Conservation (phyloP, 2,888 invertebrate genomes). For the Torymus tubicola region DNA sequence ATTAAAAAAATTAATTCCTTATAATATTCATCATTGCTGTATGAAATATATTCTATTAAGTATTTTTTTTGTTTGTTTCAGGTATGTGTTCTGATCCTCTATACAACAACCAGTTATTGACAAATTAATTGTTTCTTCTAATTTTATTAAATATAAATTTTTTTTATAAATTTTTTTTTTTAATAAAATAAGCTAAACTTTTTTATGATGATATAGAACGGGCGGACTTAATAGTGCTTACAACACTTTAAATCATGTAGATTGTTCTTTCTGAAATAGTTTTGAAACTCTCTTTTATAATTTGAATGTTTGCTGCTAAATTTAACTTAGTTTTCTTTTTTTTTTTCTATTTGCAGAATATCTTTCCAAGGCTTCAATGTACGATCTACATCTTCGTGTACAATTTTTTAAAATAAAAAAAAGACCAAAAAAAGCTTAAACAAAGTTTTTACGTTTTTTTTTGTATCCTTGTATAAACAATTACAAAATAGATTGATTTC, state of each 20-base stretch:
- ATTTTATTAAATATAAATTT: no score
- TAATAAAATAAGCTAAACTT: slow-evolving; percentile 5
- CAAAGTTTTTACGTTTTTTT: slow-evolving; percentile 23
- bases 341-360: slow-evolving; percentile 57
- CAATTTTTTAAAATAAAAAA: slow-evolving; percentile 62
- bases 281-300: background rate
- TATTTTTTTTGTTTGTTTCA: slow-evolving; percentile 49
- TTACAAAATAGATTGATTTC: no score
- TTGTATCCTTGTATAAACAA: background rate
- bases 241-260: slow-evolving; percentile 68
- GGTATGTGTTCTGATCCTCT: slow-evolving; percentile 37
- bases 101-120: no score
- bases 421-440: slow-evolving; percentile 44
- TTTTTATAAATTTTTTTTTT: no score
- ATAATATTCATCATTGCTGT: background rate
- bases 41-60: slow-evolving; percentile 8
- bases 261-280: slow-evolving; percentile 52
- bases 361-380: slow-evolving; percentile 48
- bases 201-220: slow-evolving; percentile 76
- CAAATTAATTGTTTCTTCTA: no score
- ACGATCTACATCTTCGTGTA: slow-evolving; percentile 53
- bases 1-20: slow-evolving; percentile 53
- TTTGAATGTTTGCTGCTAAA: background rate
- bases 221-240: slow-evolving; percentile 78
- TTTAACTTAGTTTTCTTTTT: slow-evolving; percentile 9